Conservation (phyloP, 2,888 invertebrate species). For the Ophioninae sp. region DNA sequence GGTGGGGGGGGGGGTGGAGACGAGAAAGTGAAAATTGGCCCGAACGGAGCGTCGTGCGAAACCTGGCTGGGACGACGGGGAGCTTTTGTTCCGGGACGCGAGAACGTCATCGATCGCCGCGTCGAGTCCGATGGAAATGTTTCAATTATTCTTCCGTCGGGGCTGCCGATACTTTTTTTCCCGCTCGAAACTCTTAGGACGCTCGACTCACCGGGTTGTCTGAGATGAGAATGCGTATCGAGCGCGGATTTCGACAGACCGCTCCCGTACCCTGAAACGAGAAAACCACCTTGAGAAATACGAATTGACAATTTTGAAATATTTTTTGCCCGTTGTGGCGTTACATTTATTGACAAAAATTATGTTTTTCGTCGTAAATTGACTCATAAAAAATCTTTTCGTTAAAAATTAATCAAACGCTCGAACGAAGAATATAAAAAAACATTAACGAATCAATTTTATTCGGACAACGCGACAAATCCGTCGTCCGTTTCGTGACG, state of each 20-base stretch:
- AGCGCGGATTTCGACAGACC: slow-evolving; percentile 93
- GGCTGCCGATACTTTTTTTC: background rate
- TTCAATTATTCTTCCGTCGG: background rate
- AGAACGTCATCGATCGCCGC: slow-evolving; percentile 5
- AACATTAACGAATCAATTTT: too few species aligned
- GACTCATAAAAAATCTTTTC: too few species aligned
- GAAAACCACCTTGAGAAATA: slow-evolving; percentile 67
- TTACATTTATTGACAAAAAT: too few species aligned
- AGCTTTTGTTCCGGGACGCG: slow-evolving; percentile 35
- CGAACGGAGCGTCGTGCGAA: background rate
- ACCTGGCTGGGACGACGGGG: slow-evolving; percentile 12
- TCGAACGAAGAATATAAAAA: too few species aligned
- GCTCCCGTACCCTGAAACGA: slow-evolving; percentile 91
- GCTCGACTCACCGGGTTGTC: slow-evolving; percentile 91
- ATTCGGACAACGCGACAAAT: too few species aligned
- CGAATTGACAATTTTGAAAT: too few species aligned
- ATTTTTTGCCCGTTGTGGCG: too few species aligned
- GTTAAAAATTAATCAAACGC: too few species aligned
- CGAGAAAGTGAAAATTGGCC: background rate
- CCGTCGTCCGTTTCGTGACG: too few species aligned
- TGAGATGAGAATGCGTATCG: slow-evolving; percentile 93
- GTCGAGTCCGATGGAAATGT: background rate
- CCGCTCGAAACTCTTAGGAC: background rate
- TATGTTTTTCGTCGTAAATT: too few species aligned
- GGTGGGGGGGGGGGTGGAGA: background rate